phyloP scores from a whole-genome alignment of 2,113 vertebrate species.

The Caloenas nicobarica region DNA sequence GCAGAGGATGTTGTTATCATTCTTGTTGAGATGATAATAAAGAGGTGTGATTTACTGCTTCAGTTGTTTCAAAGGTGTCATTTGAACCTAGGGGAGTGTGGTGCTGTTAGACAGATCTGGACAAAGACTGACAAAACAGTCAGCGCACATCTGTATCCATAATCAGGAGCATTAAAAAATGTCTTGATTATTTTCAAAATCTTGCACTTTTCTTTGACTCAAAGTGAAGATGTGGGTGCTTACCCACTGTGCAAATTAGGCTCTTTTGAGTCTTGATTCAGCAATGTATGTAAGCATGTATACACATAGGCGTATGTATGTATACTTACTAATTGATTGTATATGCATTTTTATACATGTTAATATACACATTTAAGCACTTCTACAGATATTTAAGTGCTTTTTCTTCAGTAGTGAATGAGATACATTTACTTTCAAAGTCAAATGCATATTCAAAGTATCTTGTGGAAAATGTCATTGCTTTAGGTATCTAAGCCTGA shows the following conservation, averaged over 20 bases:
- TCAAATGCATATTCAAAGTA: background rate
- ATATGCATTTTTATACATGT: background rate
- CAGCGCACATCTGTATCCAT: background rate
- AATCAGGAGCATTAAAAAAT: background rate
- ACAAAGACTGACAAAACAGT: background rate
- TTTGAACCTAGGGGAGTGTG: conserved; percentile 3
- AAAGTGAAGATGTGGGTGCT: background rate
- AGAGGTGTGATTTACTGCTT: conserved; percentile 45
- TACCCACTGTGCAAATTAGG: background rate
- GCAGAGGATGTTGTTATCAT: conserved; percentile 39
- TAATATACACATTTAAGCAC: background rate
- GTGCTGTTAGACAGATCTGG: conserved; percentile 21
- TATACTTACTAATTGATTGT: background rate
- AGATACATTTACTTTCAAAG: background rate
- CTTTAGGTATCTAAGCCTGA: background rate
- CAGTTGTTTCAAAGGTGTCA: conserved; percentile 47
- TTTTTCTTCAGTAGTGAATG: background rate
- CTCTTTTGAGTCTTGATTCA: background rate
- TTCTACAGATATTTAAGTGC: background rate
- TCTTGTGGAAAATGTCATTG: background rate
- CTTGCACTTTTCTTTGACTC: background rate
- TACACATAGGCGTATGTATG: background rate
- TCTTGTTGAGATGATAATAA: conserved; percentile 60
- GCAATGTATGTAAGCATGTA: background rate
- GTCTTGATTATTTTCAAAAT: background rate